Evolutionary conservation across 2,888 invertebrate species (phyloP), one percentile per base, ranked within the genome.

Genomic region (Kuschelorhynchus macadamiae): DNA sequence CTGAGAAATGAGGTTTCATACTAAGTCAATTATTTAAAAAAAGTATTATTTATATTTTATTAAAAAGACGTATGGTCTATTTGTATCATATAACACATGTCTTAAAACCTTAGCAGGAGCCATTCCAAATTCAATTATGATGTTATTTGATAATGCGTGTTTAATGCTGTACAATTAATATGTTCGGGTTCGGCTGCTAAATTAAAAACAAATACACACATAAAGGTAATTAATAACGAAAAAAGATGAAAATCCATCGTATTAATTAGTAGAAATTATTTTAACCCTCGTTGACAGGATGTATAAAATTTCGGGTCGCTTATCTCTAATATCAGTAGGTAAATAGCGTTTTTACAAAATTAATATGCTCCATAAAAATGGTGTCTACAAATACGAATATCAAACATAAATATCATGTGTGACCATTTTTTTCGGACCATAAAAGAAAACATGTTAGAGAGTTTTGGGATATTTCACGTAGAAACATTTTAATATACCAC

Each of bases 321-420:
- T 62, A 62, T 62, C 62, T 52, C 53, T 62, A 18, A 62, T 62
- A 62, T 62, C 62, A 33, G 18, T 53, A 20, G 53, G 62, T 53
- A 62, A 62, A 62, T 46, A 62, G 53, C 44, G 62, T 62, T 62
- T 62, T 62, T 62, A 62, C 62, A 53, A 53, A 62, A 62, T 62
- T 62, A 62, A 62, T 62, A 62, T 32, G 33, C 32, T 62, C 62
- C 62, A 62, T 62, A 62, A 62, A 62, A 62, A 62, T 30, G 44
- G 62, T 53, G 46, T 53, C 50, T 46, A 62, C 52, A 53, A 62
- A 62, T 62, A 52, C 32, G 44, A 56, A 56, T 44, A 56, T 56
- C 44, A 44, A 44, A 56, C 18, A 57, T 25, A 55, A 55, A 55
- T 55, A 42, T 55, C 30, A 55, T 21, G 16, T 52, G 52, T 55